Conservation (phyloP, 2,113 vertebrate genomes). For the Lagopus leucura region DNA sequence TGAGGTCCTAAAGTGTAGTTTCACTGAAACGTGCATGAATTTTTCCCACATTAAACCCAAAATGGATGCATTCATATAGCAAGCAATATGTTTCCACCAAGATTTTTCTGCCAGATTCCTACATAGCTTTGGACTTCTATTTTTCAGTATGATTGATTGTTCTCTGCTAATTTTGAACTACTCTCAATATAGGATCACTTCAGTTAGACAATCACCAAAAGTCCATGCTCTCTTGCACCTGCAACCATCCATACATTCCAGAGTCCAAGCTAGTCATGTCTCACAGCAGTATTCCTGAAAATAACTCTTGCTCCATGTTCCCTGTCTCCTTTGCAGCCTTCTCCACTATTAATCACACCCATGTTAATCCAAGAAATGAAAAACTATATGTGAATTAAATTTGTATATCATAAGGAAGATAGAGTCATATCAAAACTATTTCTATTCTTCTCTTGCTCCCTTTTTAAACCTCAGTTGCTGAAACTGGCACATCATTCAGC, state of each 20-base stretch:
- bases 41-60: not conserved
- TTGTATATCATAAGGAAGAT: not conserved
- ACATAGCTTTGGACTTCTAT: accelerated
- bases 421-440: not conserved
- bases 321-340: not conserved
- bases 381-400: not conserved
- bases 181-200: accelerated
- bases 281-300: not conserved
- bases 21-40: not conserved
- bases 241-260: not conserved
- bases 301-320: not conserved
- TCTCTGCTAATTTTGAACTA: not conserved
- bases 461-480: not conserved
- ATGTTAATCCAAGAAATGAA: not conserved
- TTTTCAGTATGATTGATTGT: not conserved
- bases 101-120: not conserved
- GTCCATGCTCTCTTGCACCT: not conserved
- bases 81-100: not conserved
- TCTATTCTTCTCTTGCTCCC: not conserved
- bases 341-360: too few species aligned
- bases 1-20: not conserved
- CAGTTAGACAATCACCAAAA: not conserved
- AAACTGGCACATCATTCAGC: not conserved
- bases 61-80: accelerated
- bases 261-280: not conserved